Percentiles rank a stretch among this genome's conserved stretches.
These are phyloP conservation scores for Podarcis lilfordi DNA, from an alignment of 2,797 vertebrate genomes.

Conservation along the genomic window DNA sequence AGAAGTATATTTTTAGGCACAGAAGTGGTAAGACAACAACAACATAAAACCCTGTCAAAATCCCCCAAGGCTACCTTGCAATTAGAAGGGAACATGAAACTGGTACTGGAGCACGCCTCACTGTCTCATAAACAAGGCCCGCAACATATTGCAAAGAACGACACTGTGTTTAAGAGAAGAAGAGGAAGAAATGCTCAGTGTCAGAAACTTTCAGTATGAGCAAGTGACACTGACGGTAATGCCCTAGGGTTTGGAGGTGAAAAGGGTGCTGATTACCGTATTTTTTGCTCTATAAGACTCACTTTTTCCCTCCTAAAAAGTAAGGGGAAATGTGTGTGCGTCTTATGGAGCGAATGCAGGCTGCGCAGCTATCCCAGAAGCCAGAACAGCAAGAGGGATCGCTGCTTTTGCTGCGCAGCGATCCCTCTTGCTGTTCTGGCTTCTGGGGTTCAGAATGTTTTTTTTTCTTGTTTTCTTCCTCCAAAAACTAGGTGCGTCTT, in stretches of 20 bases:
- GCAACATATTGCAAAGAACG: constrained; percentile 54
- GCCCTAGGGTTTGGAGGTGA: constrained; percentile 32
- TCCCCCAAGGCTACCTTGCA: neutral
- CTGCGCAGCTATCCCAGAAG: too few relatives aligned
- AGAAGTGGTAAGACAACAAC: neutral
- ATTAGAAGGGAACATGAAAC: constrained; percentile 49
- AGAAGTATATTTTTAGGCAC: neutral
- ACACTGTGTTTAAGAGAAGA: constrained; percentile 56
- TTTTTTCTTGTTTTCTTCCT: too few relatives aligned
- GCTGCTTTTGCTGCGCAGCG: too few relatives aligned
- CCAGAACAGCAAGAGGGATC: too few relatives aligned
- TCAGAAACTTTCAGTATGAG: constrained; percentile 71
- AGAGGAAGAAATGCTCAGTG: constrained; percentile 52
- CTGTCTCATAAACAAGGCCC: constrained; percentile 23
- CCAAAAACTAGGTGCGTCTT: too few relatives aligned
- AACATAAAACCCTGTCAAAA: neutral
- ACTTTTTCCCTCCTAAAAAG: too few relatives aligned
- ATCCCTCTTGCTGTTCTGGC: too few relatives aligned
- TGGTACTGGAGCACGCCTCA: constrained; percentile 19
- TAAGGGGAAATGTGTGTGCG: too few relatives aligned
- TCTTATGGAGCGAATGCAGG: too few relatives aligned
- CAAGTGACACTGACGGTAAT: constrained; percentile 46
- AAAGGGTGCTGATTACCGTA: constrained; percentile 11
- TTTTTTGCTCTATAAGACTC: too few relatives aligned
- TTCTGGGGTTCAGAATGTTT: too few relatives aligned